Evolutionary conservation across 2,888 invertebrate genomes (phyloP), one percentile per base, ranked within the genome.

Genomic region (Cataglyphis cursor): DNA sequence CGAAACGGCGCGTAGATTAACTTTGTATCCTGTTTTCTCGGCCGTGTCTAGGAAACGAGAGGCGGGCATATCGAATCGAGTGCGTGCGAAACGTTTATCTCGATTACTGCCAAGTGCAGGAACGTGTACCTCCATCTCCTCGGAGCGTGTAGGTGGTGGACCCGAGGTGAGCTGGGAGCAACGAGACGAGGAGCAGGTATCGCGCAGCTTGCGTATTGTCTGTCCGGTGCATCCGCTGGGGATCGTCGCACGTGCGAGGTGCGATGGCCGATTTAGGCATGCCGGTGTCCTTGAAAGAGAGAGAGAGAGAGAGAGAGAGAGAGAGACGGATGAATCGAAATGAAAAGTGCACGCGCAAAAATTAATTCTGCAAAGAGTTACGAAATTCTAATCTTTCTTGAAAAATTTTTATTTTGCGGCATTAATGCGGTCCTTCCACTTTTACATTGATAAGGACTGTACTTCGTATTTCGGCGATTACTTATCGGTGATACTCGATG

Each of bases 31-130:
- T 70, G 78, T 78, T 78, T 78, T 78, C 78, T 70, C 78, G 78
- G 41, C 70, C 78, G 44, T 78, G 76, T 76, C 65, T 82, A 82
- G 81, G 76, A 82, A 82, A 82, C 65, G 76, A 82, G 81, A 54
- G 81, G 78, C 78, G 68, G 78, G 57, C 78, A 44, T 68, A 68
- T 78, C 78, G 78, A 78, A 82, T 82, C 62, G 83, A 82, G 72
- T 81, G 83, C 81, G 83, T 83, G 70, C 70, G 81, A 81, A 81
- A 81, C 83, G 81, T 83, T 83, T 82, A 83, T 83, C 83, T 83
- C 68, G 83, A 83, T 83, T 70, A 65, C 82, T 81, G 82, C 81
- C 83, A 83, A 83, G 83, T 83, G 83, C 83, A 70, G 83, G 70
- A 70, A 81, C 81, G 83, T 81, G 83, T 83, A 81, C 64, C 62